Conservation (phyloP, 2,888 invertebrate species). For the Bibio marci region DNA sequence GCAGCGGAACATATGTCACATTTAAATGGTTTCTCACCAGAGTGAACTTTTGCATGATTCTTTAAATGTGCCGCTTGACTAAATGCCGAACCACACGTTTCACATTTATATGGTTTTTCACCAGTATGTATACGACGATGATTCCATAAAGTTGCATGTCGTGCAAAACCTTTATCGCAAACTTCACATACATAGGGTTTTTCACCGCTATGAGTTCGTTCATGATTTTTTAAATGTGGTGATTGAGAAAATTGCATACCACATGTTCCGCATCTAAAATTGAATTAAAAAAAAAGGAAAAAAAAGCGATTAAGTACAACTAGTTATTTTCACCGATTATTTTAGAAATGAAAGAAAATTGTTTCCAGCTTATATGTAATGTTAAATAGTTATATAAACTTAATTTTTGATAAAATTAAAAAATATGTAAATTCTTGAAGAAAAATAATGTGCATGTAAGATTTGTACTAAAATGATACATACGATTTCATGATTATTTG, state of each 20-base stretch:
- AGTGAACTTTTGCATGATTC: conserved; percentile 59
- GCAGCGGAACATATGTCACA: conserved; percentile 74
- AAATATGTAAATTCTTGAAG: no score
- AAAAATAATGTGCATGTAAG: no score
- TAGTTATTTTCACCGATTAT: no score
- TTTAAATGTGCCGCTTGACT: conserved; percentile 79
- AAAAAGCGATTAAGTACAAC: not conserved
- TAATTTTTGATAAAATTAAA: no score
- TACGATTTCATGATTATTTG: no score
- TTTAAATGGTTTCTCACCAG: conserved; percentile 40
- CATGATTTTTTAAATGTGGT: conserved; percentile 76
- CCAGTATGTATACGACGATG: conserved; percentile 77
- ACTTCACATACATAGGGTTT: conserved; percentile 78
- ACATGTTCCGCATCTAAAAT: conserved; percentile 59
- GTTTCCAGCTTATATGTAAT: no score
- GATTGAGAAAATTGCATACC: conserved; percentile 85
- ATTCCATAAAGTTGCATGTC: conserved; percentile 79
- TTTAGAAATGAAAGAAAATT: not conserved
- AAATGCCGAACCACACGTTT: conserved; percentile 76
- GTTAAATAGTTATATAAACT: no score
- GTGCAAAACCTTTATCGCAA: conserved; percentile 75
- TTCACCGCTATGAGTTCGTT: conserved; percentile 75
- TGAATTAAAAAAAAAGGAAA: conserved; percentile 2
- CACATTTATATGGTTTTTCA: conserved; percentile 44
- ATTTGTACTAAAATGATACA: no score